A percentile compares a stretch with the other conserved stretches of the same genome.
phyloP scores from a whole-genome alignment of 2,888 invertebrate species.

The Heliconius aoede region DNA sequence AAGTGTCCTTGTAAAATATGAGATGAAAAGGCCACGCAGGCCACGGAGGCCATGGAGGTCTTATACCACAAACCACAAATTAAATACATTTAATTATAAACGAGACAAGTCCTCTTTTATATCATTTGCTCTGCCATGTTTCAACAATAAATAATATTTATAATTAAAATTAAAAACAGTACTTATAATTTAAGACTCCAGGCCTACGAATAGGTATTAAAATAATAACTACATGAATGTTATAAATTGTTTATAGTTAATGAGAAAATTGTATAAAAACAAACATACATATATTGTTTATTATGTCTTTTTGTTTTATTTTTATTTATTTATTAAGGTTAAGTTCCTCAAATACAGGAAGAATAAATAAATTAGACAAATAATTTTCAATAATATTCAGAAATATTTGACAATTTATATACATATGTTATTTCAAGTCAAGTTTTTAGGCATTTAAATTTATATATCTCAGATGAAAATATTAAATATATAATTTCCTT shows the following conservation, averaged over 20 bases:
- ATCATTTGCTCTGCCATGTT: neutral
- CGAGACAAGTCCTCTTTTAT: conserved; percentile 10
- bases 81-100: conserved; percentile 4
- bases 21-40: neutral
- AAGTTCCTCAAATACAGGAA: too few species aligned
- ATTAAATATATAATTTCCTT: too few species aligned
- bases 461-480: too few species aligned
- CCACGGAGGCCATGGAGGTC: neutral
- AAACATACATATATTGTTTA: too few species aligned
- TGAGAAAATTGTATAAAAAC: neutral
- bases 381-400: neutral
- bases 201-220: neutral
- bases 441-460: neutral
- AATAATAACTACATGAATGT: neutral
- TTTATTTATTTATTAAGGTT: neutral
- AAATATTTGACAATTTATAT: too few species aligned
- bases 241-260: neutral
- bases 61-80: conserved; percentile 14
- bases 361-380: too few species aligned
- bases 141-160: conserved; percentile 5
- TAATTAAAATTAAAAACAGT: neutral
- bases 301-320: too few species aligned
- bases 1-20: conserved; percentile 7
- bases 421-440: too few species aligned
- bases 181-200: neutral